These are phyloP conservation scores for Malacosoma neustria DNA, from an alignment of 2,888 invertebrate genomes.

Conservation along the genomic window DNA sequence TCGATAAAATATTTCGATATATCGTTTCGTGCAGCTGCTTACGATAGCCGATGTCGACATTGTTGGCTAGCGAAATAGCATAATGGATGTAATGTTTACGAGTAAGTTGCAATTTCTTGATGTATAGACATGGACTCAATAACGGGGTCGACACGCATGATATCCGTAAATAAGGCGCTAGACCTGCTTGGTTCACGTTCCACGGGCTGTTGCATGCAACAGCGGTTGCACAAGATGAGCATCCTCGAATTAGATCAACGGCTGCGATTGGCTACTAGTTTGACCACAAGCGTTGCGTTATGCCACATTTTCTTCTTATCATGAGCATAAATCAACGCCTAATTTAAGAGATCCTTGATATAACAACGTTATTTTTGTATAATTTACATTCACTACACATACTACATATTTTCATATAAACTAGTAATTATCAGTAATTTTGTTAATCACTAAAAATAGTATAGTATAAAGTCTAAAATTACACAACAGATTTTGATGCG, in stretches of 20 bases:
- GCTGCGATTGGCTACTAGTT: conserved; percentile 36
- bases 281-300: conserved; percentile 27
- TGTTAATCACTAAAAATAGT: too few species aligned
- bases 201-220: conserved; percentile 20
- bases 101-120: neutral
- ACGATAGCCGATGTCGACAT: neutral
- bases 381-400: too few species aligned
- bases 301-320: conserved; percentile 17
- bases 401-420: too few species aligned
- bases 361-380: too few species aligned
- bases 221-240: conserved; percentile 26
- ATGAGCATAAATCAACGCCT: neutral
- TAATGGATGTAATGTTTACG: neutral
- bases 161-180: conserved; percentile 1
- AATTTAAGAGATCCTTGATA: neutral
- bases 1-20: too few species aligned
- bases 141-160: conserved; percentile 19
- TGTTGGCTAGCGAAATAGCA: neutral
- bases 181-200: conserved; percentile 16
- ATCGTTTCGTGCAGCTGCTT: neutral
- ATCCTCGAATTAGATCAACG: conserved; percentile 49
- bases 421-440: too few species aligned
- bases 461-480: too few species aligned
- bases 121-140: conserved; percentile 3
- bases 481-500: too few species aligned